A percentile compares a stretch with the other conserved stretches of the same genome.
These are phyloP conservation scores for Temnothorax unifasciatus DNA, from an alignment of 2,888 invertebrate species.

Conservation along the genomic window DNA sequence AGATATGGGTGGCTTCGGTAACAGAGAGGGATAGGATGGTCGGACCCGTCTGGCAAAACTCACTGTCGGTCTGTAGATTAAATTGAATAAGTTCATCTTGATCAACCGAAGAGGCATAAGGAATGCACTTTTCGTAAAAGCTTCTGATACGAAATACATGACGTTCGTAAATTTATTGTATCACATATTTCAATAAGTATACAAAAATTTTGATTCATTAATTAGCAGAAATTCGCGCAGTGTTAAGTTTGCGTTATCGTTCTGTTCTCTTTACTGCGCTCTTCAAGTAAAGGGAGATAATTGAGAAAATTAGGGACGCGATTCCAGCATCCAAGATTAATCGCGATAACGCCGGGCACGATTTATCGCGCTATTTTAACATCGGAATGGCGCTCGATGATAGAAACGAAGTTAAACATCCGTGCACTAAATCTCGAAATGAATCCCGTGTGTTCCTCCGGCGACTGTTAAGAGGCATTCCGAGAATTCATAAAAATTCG, in stretches of 20 bases:
- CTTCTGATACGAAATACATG: background rate
- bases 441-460: conserved; percentile 20
- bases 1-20: conserved; percentile 12
- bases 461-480: conserved; percentile 31
- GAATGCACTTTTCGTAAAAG: background rate
- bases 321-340: conserved; percentile 34
- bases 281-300: background rate
- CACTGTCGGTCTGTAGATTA: background rate
- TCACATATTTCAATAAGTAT: background rate
- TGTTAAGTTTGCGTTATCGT: background rate
- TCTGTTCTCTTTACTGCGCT: background rate
- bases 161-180: background rate
- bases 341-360: conserved; percentile 8
- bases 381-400: conserved; percentile 14
- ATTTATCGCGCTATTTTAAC: conserved; percentile 41
- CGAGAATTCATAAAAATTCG: conserved; percentile 41
- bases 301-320: conserved; percentile 13
- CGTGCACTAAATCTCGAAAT: conserved; percentile 36
- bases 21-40: background rate
- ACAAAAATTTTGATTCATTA: background rate
- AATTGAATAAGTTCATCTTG: conserved; percentile 27
- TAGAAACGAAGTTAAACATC: conserved; percentile 10
- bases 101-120: background rate
- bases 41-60: background rate
- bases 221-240: background rate